Evolutionary conservation across 2,888 invertebrate species (phyloP).

Genomic region (Dryadula phaetusa): DNA sequence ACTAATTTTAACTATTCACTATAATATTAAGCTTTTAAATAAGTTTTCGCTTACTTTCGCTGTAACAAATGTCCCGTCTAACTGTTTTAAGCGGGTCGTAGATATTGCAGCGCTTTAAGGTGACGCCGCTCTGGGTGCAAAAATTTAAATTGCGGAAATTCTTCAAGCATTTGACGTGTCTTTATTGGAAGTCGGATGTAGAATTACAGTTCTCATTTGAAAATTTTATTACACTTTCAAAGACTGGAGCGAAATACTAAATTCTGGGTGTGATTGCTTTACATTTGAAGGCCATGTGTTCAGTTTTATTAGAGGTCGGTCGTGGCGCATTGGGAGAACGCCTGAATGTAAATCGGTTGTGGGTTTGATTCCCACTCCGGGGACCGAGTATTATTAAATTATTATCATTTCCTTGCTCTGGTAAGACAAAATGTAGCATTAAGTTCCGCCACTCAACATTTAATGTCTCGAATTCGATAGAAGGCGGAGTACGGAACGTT

Average conservation of each 20-base stretch:
- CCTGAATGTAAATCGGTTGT: no score
- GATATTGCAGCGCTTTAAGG: conserved; percentile 65
- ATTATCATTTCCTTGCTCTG: no score
- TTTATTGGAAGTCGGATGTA: conserved; percentile 64
- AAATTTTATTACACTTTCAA: conserved; percentile 15
- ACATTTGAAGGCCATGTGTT: not conserved
- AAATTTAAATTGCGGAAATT: conserved; percentile 76
- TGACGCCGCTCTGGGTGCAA: conserved; percentile 61
- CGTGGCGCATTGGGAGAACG: no score
- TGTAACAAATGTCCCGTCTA: conserved; percentile 62
- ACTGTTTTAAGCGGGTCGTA: conserved; percentile 63
- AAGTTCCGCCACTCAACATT: no score
- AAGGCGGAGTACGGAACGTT: no score
- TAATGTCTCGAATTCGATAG: no score
- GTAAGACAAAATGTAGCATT: no score
- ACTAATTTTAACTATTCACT: conserved; percentile 48
- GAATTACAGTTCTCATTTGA: conserved; percentile 49
- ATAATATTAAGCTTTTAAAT: conserved; percentile 66
- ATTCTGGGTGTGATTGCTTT: not conserved
- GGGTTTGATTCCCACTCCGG: no score
- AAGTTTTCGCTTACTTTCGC: conserved; percentile 53
- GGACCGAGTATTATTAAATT: no score
- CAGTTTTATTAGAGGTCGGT: no score
- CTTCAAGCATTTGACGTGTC: conserved; percentile 64
- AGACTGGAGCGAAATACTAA: conserved; percentile 3